Percentiles rank a stretch among this genome's conserved stretches.
Evolutionary conservation across 2,113 vertebrate genomes (phyloP).

Genomic region (Oreochromis aureus): DNA sequence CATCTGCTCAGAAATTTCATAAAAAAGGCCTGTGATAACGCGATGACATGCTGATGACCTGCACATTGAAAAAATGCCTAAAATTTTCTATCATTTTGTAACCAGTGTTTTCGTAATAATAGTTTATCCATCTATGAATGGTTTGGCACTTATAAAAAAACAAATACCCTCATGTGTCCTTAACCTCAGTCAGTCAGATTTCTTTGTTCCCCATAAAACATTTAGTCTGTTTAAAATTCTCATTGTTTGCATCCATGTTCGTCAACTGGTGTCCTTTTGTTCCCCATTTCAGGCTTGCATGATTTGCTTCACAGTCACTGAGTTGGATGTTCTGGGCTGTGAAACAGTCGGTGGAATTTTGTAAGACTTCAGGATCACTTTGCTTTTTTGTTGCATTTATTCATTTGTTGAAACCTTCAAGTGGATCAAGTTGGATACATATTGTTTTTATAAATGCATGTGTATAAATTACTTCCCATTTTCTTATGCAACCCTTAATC

Average conservation of each 20-base stretch:
- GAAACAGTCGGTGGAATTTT: neutral
- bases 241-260: neutral
- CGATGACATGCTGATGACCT: neutral
- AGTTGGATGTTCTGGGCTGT: neutral
- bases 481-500: neutral
- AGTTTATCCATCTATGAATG: neutral
- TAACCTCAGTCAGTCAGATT: neutral
- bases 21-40: neutral
- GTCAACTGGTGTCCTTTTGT: neutral
- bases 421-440: neutral
- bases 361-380: neutral
- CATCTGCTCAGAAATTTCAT: conserved; percentile 28
- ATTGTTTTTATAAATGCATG: neutral
- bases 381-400: neutral
- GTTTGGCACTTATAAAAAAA: neutral
- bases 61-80: neutral
- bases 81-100: neutral
- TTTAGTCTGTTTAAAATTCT: neutral
- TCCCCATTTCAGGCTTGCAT: neutral
- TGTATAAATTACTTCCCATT: rapidly evolving
- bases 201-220: neutral
- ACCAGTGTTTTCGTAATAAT: neutral
- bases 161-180: neutral
- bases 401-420: neutral
- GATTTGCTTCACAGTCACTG: neutral